phyloP scores from a whole-genome alignment of 2,888 invertebrate genomes.

The Rotaria magnacalcarata region DNA sequence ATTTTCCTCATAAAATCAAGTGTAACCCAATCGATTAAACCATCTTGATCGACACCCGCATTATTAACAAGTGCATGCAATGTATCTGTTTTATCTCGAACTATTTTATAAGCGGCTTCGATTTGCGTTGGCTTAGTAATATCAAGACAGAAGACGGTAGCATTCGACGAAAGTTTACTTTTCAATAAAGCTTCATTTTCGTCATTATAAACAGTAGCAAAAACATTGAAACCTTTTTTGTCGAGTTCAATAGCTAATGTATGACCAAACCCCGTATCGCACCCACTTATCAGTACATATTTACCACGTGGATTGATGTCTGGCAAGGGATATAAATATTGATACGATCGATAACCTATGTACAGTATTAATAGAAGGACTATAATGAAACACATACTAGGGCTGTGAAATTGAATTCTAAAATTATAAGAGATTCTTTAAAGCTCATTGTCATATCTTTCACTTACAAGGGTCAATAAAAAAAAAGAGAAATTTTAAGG shows the following conservation, averaged over 20 bases:
- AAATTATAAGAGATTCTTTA: neutral
- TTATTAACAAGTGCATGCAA: slow-evolving; percentile 34
- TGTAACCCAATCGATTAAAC: slow-evolving; percentile 3
- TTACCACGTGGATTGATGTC: neutral
- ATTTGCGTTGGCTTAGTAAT: neutral
- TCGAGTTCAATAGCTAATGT: slow-evolving; percentile 10
- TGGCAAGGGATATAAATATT: neutral
- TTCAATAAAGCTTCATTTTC: neutral
- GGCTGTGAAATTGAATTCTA: neutral
- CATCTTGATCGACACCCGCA: slow-evolving; percentile 5
- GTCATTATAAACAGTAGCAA: neutral
- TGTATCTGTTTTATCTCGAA: neutral
- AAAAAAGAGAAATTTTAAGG: neutral
- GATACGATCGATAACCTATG: neutral
- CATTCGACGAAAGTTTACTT: neutral
- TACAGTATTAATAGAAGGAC: neutral
- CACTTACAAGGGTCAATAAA: neutral
- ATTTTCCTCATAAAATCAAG: neutral
- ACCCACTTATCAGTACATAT: neutral
- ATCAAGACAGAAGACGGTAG: neutral
- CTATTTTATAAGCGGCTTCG: neutral
- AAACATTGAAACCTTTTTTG: slow-evolving; percentile 5
- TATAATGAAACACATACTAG: neutral
- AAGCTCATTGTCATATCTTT: neutral
- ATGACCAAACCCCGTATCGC: slow-evolving; percentile 21